Conservation (phyloP, 2,888 invertebrate species). For the Tetheella fluctuosa region DNA sequence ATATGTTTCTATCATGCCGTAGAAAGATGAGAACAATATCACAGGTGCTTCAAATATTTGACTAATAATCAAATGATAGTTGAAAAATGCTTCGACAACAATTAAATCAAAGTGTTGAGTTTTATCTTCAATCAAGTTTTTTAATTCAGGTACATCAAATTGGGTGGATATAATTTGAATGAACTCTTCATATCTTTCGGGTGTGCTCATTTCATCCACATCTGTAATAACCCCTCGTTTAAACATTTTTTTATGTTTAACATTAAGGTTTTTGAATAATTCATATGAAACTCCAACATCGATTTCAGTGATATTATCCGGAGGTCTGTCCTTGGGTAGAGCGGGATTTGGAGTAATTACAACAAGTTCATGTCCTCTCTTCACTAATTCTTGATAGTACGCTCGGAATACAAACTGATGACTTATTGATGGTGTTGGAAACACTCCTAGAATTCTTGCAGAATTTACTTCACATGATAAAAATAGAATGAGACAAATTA, state of each 20-base stretch:
- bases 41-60: constrained; percentile 42
- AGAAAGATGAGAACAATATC: constrained; percentile 39
- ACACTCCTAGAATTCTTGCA: constrained; percentile 23
- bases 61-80: constrained; percentile 34
- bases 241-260: not conserved
- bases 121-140: constrained; percentile 35
- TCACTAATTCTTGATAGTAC: constrained; percentile 13
- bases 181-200: constrained; percentile 12
- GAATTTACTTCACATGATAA: constrained; percentile 21
- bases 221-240: constrained; percentile 32
- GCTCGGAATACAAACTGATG: constrained; percentile 23
- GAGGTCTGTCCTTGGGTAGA: constrained; percentile 21
- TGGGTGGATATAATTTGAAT: constrained; percentile 14
- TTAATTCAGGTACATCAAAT: constrained; percentile 27
- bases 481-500: constrained; percentile 7
- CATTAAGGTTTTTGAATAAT: not conserved
- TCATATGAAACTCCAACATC: constrained; percentile 15
- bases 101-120: constrained; percentile 47
- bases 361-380: constrained; percentile 18
- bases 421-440: constrained; percentile 22
- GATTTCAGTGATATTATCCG: constrained; percentile 26
- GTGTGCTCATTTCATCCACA: constrained; percentile 9
- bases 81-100: constrained; percentile 36
- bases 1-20: constrained; percentile 32
- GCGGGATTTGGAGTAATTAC: constrained; percentile 18